These are phyloP conservation scores for Mesembrinibis cayennensis DNA, from an alignment of 2,113 vertebrate species.

Conservation along the genomic window DNA sequence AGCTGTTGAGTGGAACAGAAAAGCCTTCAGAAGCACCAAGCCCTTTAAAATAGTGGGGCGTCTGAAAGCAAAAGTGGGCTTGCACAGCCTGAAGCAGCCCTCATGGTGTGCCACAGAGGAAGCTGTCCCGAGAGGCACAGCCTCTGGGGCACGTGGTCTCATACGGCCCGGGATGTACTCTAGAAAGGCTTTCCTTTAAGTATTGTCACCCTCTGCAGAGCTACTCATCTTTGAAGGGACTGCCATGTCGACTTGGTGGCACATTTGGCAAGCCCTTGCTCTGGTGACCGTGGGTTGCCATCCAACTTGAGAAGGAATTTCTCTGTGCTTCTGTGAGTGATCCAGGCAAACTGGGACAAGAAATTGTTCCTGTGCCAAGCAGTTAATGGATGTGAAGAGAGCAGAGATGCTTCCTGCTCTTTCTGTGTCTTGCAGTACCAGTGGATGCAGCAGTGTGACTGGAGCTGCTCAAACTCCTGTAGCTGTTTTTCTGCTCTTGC, in stretches of 20 bases:
- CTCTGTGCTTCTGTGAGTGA: neutral
- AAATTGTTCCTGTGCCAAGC: neutral
- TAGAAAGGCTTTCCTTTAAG: neutral
- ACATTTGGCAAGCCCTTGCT: neutral
- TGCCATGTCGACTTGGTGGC: neutral
- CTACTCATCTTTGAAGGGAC: neutral
- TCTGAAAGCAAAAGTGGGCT: neutral
- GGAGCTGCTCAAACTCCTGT: neutral
- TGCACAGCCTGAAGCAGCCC: neutral
- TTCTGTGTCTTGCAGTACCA: neutral
- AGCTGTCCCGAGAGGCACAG: neutral
- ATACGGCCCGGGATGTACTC: rapidly evolving
- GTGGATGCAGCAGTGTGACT: neutral
- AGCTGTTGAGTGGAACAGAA: neutral
- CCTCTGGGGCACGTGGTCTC: neutral
- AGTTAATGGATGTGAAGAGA: neutral
- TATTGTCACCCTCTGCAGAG: neutral
- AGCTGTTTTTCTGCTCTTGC: neutral
- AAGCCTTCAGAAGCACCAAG: neutral
- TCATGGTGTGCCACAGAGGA: neutral
- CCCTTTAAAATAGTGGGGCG: neutral
- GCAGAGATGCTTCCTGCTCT: neutral
- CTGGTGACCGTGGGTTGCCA: neutral
- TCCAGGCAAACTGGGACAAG: neutral
- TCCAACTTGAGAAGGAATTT: neutral